Conservation (phyloP, 1,140 invertebrate genomes). For the Cotesia typhae region DNA sequence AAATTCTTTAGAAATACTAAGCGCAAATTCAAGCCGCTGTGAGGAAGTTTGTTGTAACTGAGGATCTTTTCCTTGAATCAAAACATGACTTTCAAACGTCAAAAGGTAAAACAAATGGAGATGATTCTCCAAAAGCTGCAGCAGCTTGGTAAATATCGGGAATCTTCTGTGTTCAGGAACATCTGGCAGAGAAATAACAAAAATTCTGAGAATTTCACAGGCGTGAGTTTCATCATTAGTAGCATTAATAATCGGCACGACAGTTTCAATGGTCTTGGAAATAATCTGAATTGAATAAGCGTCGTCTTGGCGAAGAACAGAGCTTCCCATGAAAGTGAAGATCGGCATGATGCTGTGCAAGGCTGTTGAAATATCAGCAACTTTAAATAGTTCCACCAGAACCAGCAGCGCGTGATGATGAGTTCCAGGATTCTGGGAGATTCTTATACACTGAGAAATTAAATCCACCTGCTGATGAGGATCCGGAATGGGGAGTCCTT, state of each 20-base stretch:
- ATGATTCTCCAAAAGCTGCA: constrained; percentile 77
- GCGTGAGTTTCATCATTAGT: constrained; percentile 64
- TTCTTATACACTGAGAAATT: constrained; percentile 87
- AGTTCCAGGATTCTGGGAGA: constrained; percentile 91
- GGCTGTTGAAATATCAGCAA: constrained; percentile 81
- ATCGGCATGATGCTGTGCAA: constrained; percentile 93
- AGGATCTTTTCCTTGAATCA: constrained; percentile 56
- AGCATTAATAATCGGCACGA: constrained; percentile 84
- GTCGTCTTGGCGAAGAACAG: constrained; percentile 89
- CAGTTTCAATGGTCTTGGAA: constrained; percentile 86
- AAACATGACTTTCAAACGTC: constrained; percentile 74
- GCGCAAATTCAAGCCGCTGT: constrained; percentile 76
- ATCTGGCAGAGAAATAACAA: constrained; percentile 87
- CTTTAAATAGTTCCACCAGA: constrained; percentile 65
- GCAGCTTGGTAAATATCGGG: constrained; percentile 81
- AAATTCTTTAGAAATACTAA: constrained; percentile 74
- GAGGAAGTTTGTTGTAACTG: constrained; percentile 49
- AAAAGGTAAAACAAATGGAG: constrained; percentile 81
- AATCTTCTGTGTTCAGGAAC: constrained; percentile 88
- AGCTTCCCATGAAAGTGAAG: constrained; percentile 95
- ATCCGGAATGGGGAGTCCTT: constrained; percentile 67
- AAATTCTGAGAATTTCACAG: constrained; percentile 81
- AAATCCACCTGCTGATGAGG: constrained; percentile 80
- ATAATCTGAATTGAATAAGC: constrained; percentile 94
- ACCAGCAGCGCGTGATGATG: constrained; percentile 90